These are phyloP conservation scores for Brachionus angularis DNA, from an alignment of 1,140 invertebrate species.

Conservation along the genomic window DNA sequence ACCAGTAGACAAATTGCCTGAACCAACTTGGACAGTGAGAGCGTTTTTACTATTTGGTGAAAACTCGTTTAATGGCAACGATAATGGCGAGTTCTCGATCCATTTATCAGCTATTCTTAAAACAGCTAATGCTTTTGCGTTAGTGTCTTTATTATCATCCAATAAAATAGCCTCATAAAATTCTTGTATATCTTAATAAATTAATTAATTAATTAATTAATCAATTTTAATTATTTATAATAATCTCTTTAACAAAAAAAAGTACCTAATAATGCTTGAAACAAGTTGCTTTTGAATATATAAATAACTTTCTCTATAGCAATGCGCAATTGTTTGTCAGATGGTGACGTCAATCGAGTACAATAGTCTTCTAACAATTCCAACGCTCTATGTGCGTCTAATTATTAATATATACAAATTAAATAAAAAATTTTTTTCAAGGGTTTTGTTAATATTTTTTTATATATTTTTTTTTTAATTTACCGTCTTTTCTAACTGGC, in stretches of 20 bases:
- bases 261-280: slow-evolving; percentile 92
- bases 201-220: no score
- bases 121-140: slow-evolving; percentile 91
- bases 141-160: slow-evolving; percentile 86
- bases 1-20: slow-evolving; percentile 7
- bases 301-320: slow-evolving; percentile 93
- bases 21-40: slow-evolving; percentile 19
- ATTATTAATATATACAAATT: background rate
- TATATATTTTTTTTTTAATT: no score
- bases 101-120: slow-evolving; percentile 91
- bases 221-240: background rate
- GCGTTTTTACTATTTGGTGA: no score
- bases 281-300: slow-evolving; percentile 93
- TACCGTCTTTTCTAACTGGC: slow-evolving; percentile 36
- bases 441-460: no score
- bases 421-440: background rate
- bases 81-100: slow-evolving; percentile 58
- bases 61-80: background rate
- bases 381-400: slow-evolving; percentile 80
- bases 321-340: slow-evolving; percentile 84
- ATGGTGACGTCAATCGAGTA: slow-evolving; percentile 78
- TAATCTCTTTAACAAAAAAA: slow-evolving; percentile 46
- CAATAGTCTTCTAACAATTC: slow-evolving; percentile 96
- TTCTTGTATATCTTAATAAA: slow-evolving; percentile 88
- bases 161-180: slow-evolving; percentile 93